phyloP scores from a whole-genome alignment of 2,113 vertebrate species.

The Plecturocebus donacophilus region DNA sequence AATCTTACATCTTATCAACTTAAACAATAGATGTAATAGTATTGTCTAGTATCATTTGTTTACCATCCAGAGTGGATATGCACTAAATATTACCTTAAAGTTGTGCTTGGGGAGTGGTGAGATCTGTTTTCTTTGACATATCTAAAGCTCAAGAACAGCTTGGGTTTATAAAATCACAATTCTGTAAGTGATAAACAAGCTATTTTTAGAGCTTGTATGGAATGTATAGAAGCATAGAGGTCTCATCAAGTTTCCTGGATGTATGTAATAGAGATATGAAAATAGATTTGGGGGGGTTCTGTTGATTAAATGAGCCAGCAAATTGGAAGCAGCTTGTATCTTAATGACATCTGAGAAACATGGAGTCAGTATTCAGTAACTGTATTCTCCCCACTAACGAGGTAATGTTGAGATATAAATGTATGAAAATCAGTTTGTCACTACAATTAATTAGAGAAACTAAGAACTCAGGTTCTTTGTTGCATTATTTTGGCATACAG shows the following conservation, averaged over 20 bases:
- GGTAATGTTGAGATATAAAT: not conserved
- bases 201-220: not conserved
- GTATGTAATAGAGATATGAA: not conserved
- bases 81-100: not conserved
- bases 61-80: not conserved
- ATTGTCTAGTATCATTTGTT: not conserved
- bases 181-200: not conserved
- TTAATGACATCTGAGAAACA: not conserved
- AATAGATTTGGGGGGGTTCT: too few species aligned
- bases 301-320: not conserved
- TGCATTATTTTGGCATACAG: not conserved
- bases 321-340: not conserved
- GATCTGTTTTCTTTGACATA: not conserved
- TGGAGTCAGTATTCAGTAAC: not conserved
- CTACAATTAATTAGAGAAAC: not conserved
- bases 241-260: not conserved
- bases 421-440: not conserved
- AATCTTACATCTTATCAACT: not conserved
- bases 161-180: not conserved
- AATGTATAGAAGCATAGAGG: not conserved
- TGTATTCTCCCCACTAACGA: not conserved
- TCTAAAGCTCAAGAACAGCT: not conserved
- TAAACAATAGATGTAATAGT: not conserved
- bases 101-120: accelerated
- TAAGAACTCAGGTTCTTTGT: not conserved